These are phyloP conservation scores for Mus spretus DNA, from an alignment of 2,797 vertebrate species.

Conservation along the genomic window DNA sequence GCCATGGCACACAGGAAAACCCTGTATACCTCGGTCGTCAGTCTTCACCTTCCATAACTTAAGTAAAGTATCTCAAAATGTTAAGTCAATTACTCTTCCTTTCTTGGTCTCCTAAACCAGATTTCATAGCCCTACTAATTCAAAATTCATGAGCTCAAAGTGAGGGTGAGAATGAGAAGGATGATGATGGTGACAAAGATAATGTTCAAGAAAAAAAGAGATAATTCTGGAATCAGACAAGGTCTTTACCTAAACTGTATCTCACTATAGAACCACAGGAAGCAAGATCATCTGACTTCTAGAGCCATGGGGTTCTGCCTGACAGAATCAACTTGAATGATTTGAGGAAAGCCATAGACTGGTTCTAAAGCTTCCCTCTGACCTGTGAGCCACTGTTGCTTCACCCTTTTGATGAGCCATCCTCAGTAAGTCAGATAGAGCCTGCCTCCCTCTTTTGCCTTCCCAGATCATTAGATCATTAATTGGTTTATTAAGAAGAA, in stretches of 20 bases:
- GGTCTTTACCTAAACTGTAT: not conserved
- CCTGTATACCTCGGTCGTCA: too few species aligned
- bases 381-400: not conserved
- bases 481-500: constrained; percentile 41
- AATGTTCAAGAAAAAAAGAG: not conserved
- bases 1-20: too few species aligned
- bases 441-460: not conserved
- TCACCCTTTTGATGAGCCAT: fast-evolving
- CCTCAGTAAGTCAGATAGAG: not conserved
- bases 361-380: not conserved
- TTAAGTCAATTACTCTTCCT: not conserved
- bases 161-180: not conserved
- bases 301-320: not conserved
- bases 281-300: not conserved
- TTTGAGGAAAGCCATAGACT: not conserved
- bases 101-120: not conserved
- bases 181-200: not conserved
- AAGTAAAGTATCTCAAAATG: not conserved
- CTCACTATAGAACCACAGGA: not conserved
- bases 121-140: not conserved
- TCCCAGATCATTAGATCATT: constrained; percentile 48
- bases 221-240: not conserved
- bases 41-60: too few species aligned
- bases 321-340: not conserved
- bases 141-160: not conserved